Evolutionary conservation across 2,888 invertebrate species (phyloP).

Genomic region (Scaptomyza reducta): DNA sequence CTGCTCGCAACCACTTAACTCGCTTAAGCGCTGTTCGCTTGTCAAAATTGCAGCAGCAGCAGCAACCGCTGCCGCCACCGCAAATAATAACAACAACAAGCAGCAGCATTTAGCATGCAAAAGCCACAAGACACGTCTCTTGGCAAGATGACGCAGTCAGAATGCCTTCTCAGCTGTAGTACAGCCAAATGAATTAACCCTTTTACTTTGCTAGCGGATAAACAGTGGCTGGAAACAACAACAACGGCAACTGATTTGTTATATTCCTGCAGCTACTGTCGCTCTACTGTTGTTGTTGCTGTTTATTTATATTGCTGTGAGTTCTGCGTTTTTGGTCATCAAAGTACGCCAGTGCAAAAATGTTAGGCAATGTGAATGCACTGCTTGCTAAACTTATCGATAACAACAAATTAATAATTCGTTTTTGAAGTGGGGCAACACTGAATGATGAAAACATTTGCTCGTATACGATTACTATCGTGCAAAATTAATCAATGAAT

Average conservation of each 20-base stretch:
- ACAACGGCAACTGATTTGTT: conserved; percentile 60
- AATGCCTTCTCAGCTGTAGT: conserved; percentile 58
- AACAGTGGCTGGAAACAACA: conserved; percentile 37
- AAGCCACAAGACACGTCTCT: conserved; percentile 53
- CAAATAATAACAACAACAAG: conserved; percentile 19
- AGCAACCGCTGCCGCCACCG: conserved; percentile 24
- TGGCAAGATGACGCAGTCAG: conserved; percentile 71
- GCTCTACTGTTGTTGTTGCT: conserved; percentile 10
- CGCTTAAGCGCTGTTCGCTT: conserved; percentile 70
- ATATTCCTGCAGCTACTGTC: conserved; percentile 47
- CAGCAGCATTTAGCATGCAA: conserved; percentile 22
- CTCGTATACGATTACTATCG: no score
- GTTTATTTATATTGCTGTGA: conserved; percentile 21
- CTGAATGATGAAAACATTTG: no score
- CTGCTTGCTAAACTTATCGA: no score
- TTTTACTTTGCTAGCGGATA: conserved; percentile 69
- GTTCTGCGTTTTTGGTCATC: conserved; percentile 56
- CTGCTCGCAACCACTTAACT: conserved; percentile 67
- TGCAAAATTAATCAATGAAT: no score
- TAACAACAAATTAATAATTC: no score
- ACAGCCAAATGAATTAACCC: conserved; percentile 74
- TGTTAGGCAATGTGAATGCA: conserved; percentile 15
- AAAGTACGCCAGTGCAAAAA: conserved; percentile 51
- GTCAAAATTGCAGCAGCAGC: conserved; percentile 71
- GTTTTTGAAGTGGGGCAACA: no score